phyloP scores from a whole-genome alignment of 1,140 invertebrate genomes.

The Diploscapter pachys region DNA sequence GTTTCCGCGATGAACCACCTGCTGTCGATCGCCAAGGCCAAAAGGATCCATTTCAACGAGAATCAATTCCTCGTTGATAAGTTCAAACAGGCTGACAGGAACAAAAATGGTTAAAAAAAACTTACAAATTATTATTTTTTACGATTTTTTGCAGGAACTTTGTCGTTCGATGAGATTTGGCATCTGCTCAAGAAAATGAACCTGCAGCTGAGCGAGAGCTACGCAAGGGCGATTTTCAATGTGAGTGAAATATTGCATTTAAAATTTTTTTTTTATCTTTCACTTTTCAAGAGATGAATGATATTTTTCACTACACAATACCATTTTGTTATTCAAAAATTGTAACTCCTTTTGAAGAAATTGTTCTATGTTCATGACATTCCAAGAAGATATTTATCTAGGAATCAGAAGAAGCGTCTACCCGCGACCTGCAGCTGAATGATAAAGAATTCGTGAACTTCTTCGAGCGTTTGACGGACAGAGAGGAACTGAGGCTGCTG shows the following conservation, averaged over 20 bases:
- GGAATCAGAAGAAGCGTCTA: conserved; percentile 32
- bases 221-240: conserved; percentile 49
- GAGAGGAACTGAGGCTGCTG: conserved; percentile 43
- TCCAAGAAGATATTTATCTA: conserved; percentile 17
- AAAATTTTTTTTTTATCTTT: no score
- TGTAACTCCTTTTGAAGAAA: no score
- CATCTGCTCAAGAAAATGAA: conserved; percentile 53
- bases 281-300: no score
- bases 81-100: conserved; percentile 50
- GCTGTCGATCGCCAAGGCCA: conserved; percentile 29
- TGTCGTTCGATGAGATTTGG: conserved; percentile 55
- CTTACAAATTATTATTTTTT: background rate
- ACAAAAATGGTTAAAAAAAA: conserved; percentile 47
- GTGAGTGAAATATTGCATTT: conserved; percentile 26
- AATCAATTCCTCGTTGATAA: conserved; percentile 50
- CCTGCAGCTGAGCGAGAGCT: conserved; percentile 51
- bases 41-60: conserved; percentile 48
- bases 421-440: conserved; percentile 37
- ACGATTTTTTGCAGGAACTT: conserved; percentile 39
- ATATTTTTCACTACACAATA: no score
- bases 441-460: conserved; percentile 52
- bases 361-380: no score
- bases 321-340: no score
- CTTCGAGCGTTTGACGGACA: conserved; percentile 50
- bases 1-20: conserved; percentile 29